Conservation (phyloP, 2,797 vertebrate genomes). For the Erpetoichthys calabaricus region DNA sequence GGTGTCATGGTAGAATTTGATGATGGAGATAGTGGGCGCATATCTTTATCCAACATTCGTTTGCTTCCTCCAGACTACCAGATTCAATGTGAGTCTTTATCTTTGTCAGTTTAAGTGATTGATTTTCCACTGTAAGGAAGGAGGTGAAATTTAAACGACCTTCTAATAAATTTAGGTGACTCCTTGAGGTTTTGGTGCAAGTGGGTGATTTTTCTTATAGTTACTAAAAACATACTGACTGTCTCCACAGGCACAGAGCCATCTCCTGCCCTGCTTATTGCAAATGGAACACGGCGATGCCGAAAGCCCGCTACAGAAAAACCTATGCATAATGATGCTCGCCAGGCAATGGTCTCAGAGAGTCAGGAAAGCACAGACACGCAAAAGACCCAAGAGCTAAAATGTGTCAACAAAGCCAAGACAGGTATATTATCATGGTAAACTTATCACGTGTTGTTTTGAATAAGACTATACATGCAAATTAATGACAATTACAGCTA, state of each 20-base stretch:
- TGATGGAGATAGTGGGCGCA: conserved; percentile 84
- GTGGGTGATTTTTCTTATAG: not conserved
- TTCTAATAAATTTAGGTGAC: no score
- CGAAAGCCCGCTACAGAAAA: conserved; percentile 45
- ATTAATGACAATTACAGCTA: no score
- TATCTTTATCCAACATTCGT: conserved; percentile 79
- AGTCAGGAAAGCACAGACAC: conserved; percentile 30
- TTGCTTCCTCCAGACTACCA: conserved; percentile 86
- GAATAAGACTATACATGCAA: no score
- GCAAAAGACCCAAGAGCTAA: conserved; percentile 40
- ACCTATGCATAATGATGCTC: conserved; percentile 36
- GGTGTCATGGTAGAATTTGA: conserved; percentile 88
- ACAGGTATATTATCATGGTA: conserved; percentile 42
- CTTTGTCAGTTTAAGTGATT: not conserved
- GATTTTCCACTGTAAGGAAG: no score
- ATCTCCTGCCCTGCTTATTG: conserved; percentile 59
- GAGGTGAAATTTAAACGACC: no score
- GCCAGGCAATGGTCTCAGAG: conserved; percentile 42
- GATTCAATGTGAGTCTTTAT: conserved; percentile 68
- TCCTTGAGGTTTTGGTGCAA: no score
- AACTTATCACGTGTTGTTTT: no score
- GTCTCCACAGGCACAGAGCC: conserved; percentile 59
- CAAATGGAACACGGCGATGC: conserved; percentile 45
- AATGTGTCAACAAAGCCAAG: conserved; percentile 55
- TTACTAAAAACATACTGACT: not conserved